Base-by-base conservation (phyloP, 2,888 invertebrate species). In the Notodonta dromedarius region DNA sequence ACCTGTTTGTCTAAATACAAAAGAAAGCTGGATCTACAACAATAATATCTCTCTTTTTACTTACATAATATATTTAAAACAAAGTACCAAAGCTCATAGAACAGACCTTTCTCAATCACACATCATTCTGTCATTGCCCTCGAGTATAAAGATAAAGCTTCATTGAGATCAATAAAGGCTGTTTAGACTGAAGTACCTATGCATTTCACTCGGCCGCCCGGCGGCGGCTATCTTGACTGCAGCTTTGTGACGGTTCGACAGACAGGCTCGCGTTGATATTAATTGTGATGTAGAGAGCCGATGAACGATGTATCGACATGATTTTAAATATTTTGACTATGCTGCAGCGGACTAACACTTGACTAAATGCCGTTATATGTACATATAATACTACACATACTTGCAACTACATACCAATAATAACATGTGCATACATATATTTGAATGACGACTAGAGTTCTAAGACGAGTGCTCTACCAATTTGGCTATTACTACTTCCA, bases 81-180 rank as follows among this genome's bases (percentile, higher is more conserved):
- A 24, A 24, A 24, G 24, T 24, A 24, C 24, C 24, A 24, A 24
- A 24, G 24, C 11, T 8, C 42, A 11, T 46, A 5, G 8, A 50
- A 16, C 50, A 16, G 16, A 16, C 16, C 50, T 16, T 16, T 50
- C 50, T 50, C 50, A 44, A 44, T 50, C 50, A 9, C 50, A 16
- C 39, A 39, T 54, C 54, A 39, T 39, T 54, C 54, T 39, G 39
- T 39, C 54, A 54, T 14, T 54, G 54, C 39, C 54, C 39, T 35
- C n/a, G 32, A 35, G 32, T 24, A 6, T 56, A 13, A 24, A 24
- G 52, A 44, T 35, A 65, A 65, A 59, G 35, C 24, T 57, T 14
- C 60, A 62, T 65, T 60, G 32, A 51, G 67, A 65, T 62, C 61
- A 69, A 65, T 65, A 62, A 67, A 68, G 62, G 59, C 62, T 60